These are phyloP conservation scores for Panurus biarmicus DNA, from an alignment of 2,113 vertebrate species.

Conservation along the genomic window DNA sequence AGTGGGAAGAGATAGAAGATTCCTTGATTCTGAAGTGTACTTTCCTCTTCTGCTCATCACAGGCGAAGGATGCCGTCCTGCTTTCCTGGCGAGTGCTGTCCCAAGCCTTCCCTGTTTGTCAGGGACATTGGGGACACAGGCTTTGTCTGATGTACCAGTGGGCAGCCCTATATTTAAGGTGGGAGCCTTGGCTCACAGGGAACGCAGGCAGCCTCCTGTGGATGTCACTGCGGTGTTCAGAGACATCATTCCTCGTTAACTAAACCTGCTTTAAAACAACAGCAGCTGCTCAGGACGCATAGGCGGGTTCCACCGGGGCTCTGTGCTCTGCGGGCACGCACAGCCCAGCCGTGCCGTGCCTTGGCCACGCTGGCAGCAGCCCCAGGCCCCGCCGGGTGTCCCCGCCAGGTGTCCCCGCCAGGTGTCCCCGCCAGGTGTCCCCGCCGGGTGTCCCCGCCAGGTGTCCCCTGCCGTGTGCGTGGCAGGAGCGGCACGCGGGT, in stretches of 20 bases:
- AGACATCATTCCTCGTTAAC: background rate
- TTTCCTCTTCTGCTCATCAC: background rate
- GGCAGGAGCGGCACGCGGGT: background rate
- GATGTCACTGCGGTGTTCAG: background rate
- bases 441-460: background rate
- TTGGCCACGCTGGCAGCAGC: background rate
- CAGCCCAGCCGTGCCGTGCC: background rate
- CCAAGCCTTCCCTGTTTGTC: background rate
- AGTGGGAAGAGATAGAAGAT: background rate
- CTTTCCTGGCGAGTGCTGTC: fast-evolving
- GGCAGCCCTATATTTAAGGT: background rate
- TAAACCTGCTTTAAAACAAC: background rate
- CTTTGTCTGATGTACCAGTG: background rate
- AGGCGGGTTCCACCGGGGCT: background rate
- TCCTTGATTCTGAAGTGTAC: background rate
- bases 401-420: background rate
- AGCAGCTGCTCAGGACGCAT: fast-evolving
- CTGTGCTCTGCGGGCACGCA: background rate
- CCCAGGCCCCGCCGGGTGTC: background rate
- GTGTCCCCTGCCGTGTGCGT: background rate
- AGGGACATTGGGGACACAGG: background rate
- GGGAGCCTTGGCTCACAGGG: background rate
- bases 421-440: background rate
- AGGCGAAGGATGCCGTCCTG: background rate
- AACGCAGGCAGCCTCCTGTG: background rate